Evolutionary conservation across 2,113 vertebrate species (phyloP).

Genomic region (Odontesthes bonariensis): DNA sequence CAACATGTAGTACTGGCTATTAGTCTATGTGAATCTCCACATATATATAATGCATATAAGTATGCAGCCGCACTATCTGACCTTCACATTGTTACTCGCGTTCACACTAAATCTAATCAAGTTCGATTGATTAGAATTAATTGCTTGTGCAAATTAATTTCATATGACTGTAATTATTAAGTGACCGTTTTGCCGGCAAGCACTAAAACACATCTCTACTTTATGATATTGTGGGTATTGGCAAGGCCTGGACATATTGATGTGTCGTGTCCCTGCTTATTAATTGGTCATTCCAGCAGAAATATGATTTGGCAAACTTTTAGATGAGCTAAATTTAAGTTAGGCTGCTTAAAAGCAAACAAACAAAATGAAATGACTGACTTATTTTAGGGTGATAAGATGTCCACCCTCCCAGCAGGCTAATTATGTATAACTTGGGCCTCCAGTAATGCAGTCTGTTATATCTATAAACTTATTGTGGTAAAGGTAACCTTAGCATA

Average conservation of each 20-base stretch:
- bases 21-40: not conserved
- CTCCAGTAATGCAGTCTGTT: no score
- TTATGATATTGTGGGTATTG: conserved; percentile 22
- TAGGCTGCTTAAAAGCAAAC: not conserved
- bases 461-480: no score
- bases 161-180: conserved; percentile 15
- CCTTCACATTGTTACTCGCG: conserved; percentile 26
- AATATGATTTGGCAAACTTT: conserved; percentile 40
- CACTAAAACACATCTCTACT: conserved; percentile 13
- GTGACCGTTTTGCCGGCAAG: conserved; percentile 4
- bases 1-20: not conserved
- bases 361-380: not conserved
- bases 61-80: conserved; percentile 16
- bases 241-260: conserved; percentile 42
- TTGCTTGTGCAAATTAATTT: conserved; percentile 19
- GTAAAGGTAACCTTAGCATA: no score
- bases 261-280: conserved; percentile 35
- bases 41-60: not conserved
- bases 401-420: no score
- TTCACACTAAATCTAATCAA: conserved; percentile 33
- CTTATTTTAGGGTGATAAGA: no score
- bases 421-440: no score
- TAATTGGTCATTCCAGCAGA: conserved; percentile 68
- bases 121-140: conserved; percentile 11
- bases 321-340: no score